Evolutionary conservation across 2,888 invertebrate species (phyloP).

Genomic region (Mechanitis mazaeus): DNA sequence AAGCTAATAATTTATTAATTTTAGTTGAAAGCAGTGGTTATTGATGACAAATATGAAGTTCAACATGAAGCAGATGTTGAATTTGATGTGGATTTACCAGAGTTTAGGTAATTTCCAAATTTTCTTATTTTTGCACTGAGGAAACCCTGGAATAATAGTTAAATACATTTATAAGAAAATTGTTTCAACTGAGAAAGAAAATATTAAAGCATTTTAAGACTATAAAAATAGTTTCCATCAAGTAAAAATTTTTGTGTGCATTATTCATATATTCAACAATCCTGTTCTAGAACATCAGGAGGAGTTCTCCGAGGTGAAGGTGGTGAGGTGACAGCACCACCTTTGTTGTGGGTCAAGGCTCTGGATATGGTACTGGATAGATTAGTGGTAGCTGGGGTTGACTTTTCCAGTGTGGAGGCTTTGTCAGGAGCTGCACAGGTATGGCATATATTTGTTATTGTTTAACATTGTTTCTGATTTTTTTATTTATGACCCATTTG

Average conservation of each 20-base stretch:
- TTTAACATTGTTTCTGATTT: too few relatives aligned
- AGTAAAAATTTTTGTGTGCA: background rate
- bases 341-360: constrained; percentile 97
- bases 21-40: constrained; percentile 92
- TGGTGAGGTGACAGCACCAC: constrained; percentile 85
- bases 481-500: too few relatives aligned
- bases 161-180: too few relatives aligned
- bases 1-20: constrained; percentile 39
- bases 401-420: constrained; percentile 88
- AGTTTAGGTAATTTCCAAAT: constrained; percentile 81
- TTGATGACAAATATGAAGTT: constrained; percentile 83
- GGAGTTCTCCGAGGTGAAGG: constrained; percentile 68
- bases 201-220: too few relatives aligned
- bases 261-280: too few relatives aligned
- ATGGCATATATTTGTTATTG: constrained; percentile 8
- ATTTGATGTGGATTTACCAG: constrained; percentile 95
- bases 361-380: constrained; percentile 93
- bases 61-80: constrained; percentile 88
- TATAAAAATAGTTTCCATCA: background rate
- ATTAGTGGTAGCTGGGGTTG: constrained; percentile 86
- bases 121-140: too few relatives aligned
- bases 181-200: too few relatives aligned
- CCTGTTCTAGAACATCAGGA: constrained; percentile 65
- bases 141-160: too few relatives aligned
- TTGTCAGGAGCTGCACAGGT: constrained; percentile 96